phyloP scores from a whole-genome alignment of 2,888 invertebrate species.

The Nysson spinosus region DNA sequence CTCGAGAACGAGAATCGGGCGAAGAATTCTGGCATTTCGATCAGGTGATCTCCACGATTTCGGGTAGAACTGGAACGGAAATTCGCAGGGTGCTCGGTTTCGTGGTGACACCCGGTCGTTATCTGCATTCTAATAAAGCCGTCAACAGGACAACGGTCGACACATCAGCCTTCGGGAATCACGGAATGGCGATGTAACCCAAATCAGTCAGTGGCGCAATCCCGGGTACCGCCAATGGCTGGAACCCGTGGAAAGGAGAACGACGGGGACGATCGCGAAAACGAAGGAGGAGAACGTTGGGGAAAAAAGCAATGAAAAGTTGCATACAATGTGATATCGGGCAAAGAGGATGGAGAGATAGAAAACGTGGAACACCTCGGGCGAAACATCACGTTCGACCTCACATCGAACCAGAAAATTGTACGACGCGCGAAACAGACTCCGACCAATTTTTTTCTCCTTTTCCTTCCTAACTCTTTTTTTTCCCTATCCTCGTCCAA shows the following conservation, averaged over 20 bases:
- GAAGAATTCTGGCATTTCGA: neutral
- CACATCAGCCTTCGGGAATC: conserved; percentile 21
- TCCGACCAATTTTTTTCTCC: conserved; percentile 41
- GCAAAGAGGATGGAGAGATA: conserved; percentile 1
- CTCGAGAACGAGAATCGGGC: too few relatives aligned
- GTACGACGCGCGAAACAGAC: conserved; percentile 49
- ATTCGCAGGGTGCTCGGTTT: conserved; percentile 11
- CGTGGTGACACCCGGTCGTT: conserved; percentile 19
- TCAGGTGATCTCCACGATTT: too few relatives aligned
- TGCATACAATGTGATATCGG: conserved; percentile 1
- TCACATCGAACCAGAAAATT: conserved; percentile 53
- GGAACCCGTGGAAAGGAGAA: conserved; percentile 29
- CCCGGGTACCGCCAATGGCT: conserved; percentile 48
- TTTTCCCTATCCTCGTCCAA: neutral
- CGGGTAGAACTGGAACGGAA: conserved; percentile 6
- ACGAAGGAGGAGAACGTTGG: conserved; percentile 6
- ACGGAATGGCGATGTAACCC: conserved; percentile 47
- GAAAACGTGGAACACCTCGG: conserved; percentile 28
- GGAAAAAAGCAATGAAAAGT: conserved; percentile 18
- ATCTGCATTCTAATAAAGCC: conserved; percentile 32
- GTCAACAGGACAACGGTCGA: neutral
- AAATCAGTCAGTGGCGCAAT: conserved; percentile 56
- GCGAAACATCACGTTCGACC: conserved; percentile 61
- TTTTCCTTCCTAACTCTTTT: neutral
- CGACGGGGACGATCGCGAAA: conserved; percentile 24